These are phyloP conservation scores for Podargus strigoides DNA, from an alignment of 2,797 vertebrate genomes.

Conservation along the genomic window DNA sequence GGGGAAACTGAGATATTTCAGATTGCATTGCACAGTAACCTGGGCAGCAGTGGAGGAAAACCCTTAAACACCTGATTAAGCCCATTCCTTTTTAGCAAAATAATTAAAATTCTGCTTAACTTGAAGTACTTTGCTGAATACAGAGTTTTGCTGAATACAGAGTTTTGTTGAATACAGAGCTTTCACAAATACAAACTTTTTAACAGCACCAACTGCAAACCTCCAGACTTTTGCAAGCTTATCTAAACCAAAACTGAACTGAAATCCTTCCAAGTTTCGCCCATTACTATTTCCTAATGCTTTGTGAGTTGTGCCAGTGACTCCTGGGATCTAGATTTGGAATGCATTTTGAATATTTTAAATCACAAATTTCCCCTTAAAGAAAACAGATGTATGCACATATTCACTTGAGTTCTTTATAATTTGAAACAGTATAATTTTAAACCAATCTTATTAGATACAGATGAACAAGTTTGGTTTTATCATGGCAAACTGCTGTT, in stretches of 20 bases:
- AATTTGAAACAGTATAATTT: conserved; percentile 46
- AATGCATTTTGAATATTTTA: conserved; percentile 48
- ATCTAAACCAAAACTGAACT: background rate
- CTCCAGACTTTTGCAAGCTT: conserved; percentile 11
- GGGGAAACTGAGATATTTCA: background rate
- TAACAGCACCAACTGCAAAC: background rate
- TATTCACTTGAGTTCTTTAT: conserved; percentile 48
- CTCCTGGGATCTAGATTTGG: conserved; percentile 26
- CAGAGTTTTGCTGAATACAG: background rate
- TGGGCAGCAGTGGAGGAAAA: background rate
- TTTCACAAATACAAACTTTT: conserved; percentile 11
- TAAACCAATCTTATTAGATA: conserved; percentile 53
- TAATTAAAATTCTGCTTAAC: background rate
- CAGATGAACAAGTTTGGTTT: conserved; percentile 51
- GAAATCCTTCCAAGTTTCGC: conserved; percentile 32
- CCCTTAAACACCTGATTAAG: background rate
- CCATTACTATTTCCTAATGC: conserved; percentile 20
- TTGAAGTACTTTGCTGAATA: background rate
- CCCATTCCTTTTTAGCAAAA: background rate
- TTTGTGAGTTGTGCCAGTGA: conserved; percentile 4
- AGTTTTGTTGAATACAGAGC: conserved; percentile 30
- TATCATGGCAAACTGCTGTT: conserved; percentile 13
- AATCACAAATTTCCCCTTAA: conserved; percentile 44
- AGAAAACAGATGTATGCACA: conserved; percentile 27
- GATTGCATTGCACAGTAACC: background rate